phyloP scores from a whole-genome alignment of 64 coral and sea anemone species.

The Montipora capricornis region DNA sequence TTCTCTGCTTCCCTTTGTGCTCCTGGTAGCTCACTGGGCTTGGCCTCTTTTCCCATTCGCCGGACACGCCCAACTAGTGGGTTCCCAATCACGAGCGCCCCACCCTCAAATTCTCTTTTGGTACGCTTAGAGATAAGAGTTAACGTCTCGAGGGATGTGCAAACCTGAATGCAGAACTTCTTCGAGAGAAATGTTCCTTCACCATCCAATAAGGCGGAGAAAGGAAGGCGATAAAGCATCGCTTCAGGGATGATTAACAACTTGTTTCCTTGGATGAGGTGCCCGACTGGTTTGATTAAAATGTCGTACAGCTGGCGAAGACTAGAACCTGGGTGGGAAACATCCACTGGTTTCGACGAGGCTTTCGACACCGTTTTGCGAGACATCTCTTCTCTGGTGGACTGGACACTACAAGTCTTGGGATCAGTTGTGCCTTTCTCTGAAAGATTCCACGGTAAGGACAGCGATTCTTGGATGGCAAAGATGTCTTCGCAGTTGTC shows the following conservation, averaged over 20 bases:
- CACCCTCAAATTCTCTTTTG: slow-evolving; percentile 12
- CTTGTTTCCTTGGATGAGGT: slow-evolving; percentile 27
- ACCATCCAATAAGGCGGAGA: slow-evolving; percentile 16
- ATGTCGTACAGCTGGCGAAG: slow-evolving; percentile 37
- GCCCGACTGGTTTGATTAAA: slow-evolving; percentile 37
- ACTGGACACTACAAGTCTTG: not conserved
- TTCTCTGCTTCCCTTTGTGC: slow-evolving; percentile 18
- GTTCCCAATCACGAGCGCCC: slow-evolving; percentile 37
- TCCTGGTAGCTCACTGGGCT: slow-evolving; percentile 16
- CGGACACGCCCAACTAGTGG: slow-evolving; percentile 22
- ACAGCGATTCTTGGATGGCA: not conserved
- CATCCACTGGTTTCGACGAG: not conserved
- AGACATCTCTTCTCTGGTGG: not conserved
- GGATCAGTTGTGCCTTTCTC: not conserved
- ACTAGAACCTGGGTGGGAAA: not conserved
- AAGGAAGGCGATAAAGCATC: slow-evolving; percentile 13
- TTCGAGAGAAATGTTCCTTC: slow-evolving; percentile 22
- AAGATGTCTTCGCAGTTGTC: slow-evolving; percentile 1
- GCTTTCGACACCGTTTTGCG: not conserved
- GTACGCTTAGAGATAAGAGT: not conserved
- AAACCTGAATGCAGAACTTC: slow-evolving; percentile 19
- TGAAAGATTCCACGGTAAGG: not conserved
- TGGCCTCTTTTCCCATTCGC: not conserved
- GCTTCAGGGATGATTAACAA: slow-evolving; percentile 38
- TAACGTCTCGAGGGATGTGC: slow-evolving; percentile 17